Percentiles rank a stretch among this genome's conserved stretches.
These are phyloP conservation scores for Scylla paramamosain DNA, from an alignment of 1,140 invertebrate genomes.

Conservation along the genomic window DNA sequence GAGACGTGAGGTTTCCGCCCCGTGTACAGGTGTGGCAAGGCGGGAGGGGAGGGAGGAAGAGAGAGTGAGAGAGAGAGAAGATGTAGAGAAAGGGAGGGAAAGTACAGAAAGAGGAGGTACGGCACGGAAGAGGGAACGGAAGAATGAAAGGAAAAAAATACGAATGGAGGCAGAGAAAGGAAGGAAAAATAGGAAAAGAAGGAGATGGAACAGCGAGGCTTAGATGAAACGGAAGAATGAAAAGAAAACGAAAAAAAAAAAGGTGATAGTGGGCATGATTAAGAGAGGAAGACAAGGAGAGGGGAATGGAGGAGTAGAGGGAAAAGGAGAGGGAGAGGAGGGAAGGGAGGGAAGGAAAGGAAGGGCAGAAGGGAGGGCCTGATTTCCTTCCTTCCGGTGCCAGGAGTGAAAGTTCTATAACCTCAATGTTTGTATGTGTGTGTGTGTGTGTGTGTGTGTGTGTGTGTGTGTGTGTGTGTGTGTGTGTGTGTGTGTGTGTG, in stretches of 20 bases:
- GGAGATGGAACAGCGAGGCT: not conserved
- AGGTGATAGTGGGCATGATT: not conserved
- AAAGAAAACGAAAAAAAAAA: not conserved
- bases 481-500: too few relatives aligned
- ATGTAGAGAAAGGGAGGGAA: not conserved
- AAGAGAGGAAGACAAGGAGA: not conserved
- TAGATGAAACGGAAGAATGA: not conserved
- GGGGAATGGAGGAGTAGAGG: not conserved
- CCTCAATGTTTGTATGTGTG: not conserved
- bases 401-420: not conserved
- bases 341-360: not conserved
- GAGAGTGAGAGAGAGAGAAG: not conserved
- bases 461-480: not conserved
- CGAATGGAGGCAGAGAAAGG: not conserved
- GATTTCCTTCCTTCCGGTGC: constrained; percentile 15
- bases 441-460: not conserved
- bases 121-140: not conserved
- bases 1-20: too few relatives aligned
- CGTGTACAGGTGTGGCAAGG: too few relatives aligned
- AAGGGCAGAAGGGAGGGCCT: not conserved
- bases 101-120: not conserved
- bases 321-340: not conserved
- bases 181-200: not conserved
- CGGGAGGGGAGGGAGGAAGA: not conserved
- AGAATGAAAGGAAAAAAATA: not conserved